A percentile compares a stretch with the other conserved stretches of the same genome.
Conservation (phyloP, 2,888 invertebrate genomes). For the Helicoverpa assulta region DNA sequence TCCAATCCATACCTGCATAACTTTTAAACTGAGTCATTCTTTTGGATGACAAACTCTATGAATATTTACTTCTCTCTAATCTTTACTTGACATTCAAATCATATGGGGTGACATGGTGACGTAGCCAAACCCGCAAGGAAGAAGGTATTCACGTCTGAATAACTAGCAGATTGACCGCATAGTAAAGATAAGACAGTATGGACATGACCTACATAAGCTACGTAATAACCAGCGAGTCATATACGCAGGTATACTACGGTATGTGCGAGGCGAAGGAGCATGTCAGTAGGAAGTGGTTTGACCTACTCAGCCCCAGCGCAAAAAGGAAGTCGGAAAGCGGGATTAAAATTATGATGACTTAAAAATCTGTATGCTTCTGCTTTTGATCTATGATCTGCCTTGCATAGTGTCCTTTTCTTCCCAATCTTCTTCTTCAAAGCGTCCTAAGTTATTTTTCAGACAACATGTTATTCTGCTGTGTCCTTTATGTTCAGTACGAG, state of each 20-base stretch:
- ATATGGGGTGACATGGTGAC: conserved; percentile 3
- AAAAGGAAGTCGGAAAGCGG: conserved; percentile 36
- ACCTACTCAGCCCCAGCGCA: conserved; percentile 36
- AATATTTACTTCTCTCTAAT: neutral
- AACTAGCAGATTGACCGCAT: conserved; percentile 24
- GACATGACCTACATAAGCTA: conserved; percentile 13
- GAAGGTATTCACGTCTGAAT: conserved; percentile 5
- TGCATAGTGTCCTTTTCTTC: no score
- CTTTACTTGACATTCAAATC: neutral
- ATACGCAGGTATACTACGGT: neutral
- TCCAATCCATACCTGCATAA: neutral
- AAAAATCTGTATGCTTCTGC: neutral
- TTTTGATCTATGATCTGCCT: no score
- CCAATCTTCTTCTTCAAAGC: neutral
- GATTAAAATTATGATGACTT: conserved; percentile 30
- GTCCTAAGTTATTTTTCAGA: neutral
- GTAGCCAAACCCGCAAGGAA: conserved; percentile 22
- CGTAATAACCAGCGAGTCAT: neutral
- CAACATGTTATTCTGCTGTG: neutral
- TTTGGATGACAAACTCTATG: neutral
- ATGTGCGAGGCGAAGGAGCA: conserved; percentile 12
- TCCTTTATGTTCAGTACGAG: conserved; percentile 30
- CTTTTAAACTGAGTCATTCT: neutral
- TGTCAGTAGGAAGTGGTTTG: conserved; percentile 40
- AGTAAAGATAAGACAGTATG: conserved; percentile 38